phyloP scores from a whole-genome alignment of 2,113 vertebrate genomes.

The Scortum barcoo region DNA sequence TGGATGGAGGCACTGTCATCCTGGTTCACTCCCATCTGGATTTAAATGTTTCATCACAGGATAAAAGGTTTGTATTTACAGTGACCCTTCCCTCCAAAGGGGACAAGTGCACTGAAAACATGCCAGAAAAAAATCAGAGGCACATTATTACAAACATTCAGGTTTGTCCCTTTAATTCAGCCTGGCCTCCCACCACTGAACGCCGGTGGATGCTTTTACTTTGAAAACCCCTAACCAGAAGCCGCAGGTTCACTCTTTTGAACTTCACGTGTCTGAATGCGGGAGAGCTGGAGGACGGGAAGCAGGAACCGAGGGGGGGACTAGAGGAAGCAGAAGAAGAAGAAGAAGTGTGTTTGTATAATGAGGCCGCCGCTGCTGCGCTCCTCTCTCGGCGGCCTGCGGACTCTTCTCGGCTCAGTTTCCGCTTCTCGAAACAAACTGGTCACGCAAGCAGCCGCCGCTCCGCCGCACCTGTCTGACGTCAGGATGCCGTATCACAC shows the following conservation, averaged over 20 bases:
- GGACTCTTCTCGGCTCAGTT: slow-evolving; percentile 27
- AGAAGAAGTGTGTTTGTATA: slow-evolving; percentile 5
- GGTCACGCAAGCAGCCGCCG: slow-evolving; percentile 55
- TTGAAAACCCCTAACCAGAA: slow-evolving; percentile 35
- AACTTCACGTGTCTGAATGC: not conserved
- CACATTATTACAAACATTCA: too few relatives aligned
- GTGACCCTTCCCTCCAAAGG: too few relatives aligned
- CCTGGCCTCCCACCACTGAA: not conserved
- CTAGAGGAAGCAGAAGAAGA: slow-evolving; percentile 68
- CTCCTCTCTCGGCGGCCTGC: slow-evolving; percentile 36
- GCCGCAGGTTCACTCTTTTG: accelerated
- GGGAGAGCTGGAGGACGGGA: not conserved
- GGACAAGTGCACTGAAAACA: too few relatives aligned
- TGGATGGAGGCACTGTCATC: too few relatives aligned
- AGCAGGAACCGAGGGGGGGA: too few relatives aligned
- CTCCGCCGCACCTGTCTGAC: slow-evolving; percentile 7
- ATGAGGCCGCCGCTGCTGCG: slow-evolving; percentile 66
- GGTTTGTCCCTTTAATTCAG: too few relatives aligned
- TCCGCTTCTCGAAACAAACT: slow-evolving; percentile 42
- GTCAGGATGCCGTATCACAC: slow-evolving; percentile 84
- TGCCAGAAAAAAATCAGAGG: too few relatives aligned
- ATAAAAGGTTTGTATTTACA: too few relatives aligned
- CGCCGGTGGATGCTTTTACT: slow-evolving; percentile 26
- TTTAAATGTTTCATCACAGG: too few relatives aligned
- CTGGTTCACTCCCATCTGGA: too few relatives aligned